Conservation (phyloP, 2,797 vertebrate species). For the Spatula clypeata region DNA sequence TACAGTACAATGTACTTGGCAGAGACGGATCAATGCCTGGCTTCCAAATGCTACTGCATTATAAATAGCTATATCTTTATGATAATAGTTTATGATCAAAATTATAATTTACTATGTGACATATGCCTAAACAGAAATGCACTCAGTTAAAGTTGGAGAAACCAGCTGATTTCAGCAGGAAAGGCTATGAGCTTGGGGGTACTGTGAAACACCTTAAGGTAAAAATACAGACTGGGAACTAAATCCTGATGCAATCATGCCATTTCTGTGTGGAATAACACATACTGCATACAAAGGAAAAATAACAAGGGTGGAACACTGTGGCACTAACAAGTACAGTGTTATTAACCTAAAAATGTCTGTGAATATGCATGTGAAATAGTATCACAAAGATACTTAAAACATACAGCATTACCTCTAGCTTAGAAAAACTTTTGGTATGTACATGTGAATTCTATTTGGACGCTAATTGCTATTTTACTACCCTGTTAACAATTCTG, state of each 20-base stretch:
- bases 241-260: neutral
- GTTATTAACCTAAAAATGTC: neutral
- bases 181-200: neutral
- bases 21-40: neutral
- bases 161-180: neutral
- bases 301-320: neutral
- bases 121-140: neutral
- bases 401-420: neutral
- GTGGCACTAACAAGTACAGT: neutral
- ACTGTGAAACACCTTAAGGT: neutral
- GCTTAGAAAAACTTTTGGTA: neutral
- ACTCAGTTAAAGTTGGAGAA: neutral
- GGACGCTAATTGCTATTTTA: neutral
- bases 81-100: neutral
- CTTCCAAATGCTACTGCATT: neutral
- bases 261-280: neutral
- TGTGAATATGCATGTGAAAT: neutral
- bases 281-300: neutral
- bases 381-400: neutral
- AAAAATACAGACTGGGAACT: neutral
- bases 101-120: neutral
- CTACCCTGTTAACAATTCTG: neutral
- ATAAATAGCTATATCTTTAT: neutral
- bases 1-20: neutral
- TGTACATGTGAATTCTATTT: neutral